Evolutionary conservation across 2,888 invertebrate species (phyloP).

Genomic region (Dusona sp.): DNA sequence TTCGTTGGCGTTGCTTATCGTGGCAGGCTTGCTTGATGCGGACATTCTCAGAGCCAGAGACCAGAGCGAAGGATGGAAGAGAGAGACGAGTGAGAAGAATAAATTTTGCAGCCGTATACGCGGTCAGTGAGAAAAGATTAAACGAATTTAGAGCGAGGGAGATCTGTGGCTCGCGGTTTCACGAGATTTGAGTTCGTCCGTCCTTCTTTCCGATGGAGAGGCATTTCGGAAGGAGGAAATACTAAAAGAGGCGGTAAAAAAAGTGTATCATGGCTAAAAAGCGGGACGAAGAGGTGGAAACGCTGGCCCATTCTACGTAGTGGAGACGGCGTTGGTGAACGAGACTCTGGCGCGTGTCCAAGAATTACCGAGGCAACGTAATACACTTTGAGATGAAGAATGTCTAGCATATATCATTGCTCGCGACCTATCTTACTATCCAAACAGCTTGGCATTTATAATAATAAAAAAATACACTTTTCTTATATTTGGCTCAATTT

Average conservation of each 20-base stretch:
- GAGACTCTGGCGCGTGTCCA: slow-evolving; percentile 49
- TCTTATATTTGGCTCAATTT: background rate
- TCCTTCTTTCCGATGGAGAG: slow-evolving; percentile 33
- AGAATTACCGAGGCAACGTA: slow-evolving; percentile 53
- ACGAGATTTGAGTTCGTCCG: background rate
- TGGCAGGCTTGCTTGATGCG: background rate
- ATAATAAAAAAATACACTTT: slow-evolving; percentile 2
- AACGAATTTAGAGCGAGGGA: background rate
- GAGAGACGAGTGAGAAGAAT: background rate
- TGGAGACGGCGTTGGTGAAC: slow-evolving; percentile 17
- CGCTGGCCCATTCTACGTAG: slow-evolving; percentile 16
- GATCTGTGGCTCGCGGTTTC: background rate
- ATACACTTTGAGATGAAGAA: slow-evolving; percentile 47
- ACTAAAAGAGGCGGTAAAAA: slow-evolving; percentile 31
- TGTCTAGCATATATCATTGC: slow-evolving; percentile 36
- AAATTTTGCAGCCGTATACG: background rate
- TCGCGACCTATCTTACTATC: slow-evolving; percentile 23
- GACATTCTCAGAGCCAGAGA: slow-evolving; percentile 46
- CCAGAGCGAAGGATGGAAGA: background rate
- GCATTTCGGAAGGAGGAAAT: slow-evolving; percentile 50
- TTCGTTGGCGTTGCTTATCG: slow-evolving; percentile 53
- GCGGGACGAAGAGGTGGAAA: background rate
- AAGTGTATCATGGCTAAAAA: background rate
- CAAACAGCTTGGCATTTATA: slow-evolving; percentile 14
- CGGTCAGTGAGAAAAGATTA: slow-evolving; percentile 2